A percentile compares a stretch with the other conserved stretches of the same genome.
Conservation (phyloP, 2,888 invertebrate species). For the Phyto melanocephala region DNA sequence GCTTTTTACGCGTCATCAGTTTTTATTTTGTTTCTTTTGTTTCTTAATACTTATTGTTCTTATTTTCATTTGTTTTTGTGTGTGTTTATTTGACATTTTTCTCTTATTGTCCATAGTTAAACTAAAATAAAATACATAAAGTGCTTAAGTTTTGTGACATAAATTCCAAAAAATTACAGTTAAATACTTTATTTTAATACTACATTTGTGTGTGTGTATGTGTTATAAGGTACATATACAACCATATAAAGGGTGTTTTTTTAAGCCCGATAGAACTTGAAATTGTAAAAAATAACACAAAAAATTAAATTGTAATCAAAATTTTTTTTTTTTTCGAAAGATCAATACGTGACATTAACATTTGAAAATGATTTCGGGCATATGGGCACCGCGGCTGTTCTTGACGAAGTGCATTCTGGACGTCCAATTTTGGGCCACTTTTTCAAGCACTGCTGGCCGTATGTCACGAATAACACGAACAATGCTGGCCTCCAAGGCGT, state of each 20-base stretch:
- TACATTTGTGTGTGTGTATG: constrained; percentile 22
- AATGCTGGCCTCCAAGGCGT: too few species aligned
- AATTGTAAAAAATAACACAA: neutral
- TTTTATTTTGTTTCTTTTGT: constrained; percentile 61
- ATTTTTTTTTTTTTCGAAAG: too few species aligned
- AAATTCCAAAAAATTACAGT: constrained; percentile 65
- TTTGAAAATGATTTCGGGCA: too few species aligned
- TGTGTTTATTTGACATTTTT: neutral
- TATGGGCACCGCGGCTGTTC: too few species aligned
- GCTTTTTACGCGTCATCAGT: constrained; percentile 63
- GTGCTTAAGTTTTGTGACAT: constrained; percentile 63
- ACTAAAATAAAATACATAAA: constrained; percentile 44
- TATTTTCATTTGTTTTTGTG: constrained; percentile 23
- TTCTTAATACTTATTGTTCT: constrained; percentile 54
- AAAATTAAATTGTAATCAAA: too few species aligned
- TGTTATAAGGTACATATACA: neutral
- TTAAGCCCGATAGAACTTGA: too few species aligned
- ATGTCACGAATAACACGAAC: too few species aligned
- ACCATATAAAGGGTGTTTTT: neutral
- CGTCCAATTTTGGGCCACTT: too few species aligned
- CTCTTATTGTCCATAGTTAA: constrained; percentile 26
- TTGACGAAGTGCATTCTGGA: too few species aligned
- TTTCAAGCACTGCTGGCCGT: too few species aligned
- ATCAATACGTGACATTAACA: too few species aligned
- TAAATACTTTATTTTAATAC: constrained; percentile 66